Conservation (phyloP, 1,140 invertebrate species). For the Lutraria rhynchaena region DNA sequence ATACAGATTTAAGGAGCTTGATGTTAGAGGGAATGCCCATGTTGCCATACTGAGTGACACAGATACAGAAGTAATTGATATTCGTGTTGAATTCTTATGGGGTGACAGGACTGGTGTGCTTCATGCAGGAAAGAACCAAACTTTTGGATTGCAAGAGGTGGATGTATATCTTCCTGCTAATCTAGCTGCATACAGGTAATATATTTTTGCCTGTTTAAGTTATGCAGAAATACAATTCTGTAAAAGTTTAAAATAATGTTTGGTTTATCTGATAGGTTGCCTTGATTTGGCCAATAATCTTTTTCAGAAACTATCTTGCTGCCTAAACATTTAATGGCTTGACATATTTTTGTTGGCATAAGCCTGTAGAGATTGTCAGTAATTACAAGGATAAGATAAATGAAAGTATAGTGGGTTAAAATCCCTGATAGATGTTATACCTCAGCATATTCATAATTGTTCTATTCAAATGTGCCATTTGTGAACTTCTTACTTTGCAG, state of each 20-base stretch:
- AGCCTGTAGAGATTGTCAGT: not conserved
- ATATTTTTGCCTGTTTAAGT: not conserved
- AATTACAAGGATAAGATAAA: not conserved
- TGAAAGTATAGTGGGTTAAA: not conserved
- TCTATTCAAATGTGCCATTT: not conserved
- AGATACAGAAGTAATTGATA: conserved; percentile 54
- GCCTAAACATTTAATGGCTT: not conserved
- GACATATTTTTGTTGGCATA: not conserved
- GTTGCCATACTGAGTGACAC: conserved; percentile 75
- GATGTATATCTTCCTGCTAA: conserved; percentile 75
- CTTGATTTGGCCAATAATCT: no score
- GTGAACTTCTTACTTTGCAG: conserved; percentile 39
- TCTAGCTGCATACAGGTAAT: conserved; percentile 73
- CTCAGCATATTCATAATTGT: not conserved
- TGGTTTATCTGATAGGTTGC: not conserved
- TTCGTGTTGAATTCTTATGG: conserved; percentile 60
- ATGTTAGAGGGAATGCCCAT: conserved; percentile 71
- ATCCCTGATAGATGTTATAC: not conserved
- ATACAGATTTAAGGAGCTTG: conserved; percentile 70
- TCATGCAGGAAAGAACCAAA: conserved; percentile 71
- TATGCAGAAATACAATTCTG: not conserved
- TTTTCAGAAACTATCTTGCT: not conserved
- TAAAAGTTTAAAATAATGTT: not conserved
- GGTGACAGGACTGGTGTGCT: conserved; percentile 73
- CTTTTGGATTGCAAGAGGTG: conserved; percentile 69